These are phyloP conservation scores for Crotalus adamanteus DNA, from an alignment of 2,797 vertebrate genomes.

Conservation along the genomic window DNA sequence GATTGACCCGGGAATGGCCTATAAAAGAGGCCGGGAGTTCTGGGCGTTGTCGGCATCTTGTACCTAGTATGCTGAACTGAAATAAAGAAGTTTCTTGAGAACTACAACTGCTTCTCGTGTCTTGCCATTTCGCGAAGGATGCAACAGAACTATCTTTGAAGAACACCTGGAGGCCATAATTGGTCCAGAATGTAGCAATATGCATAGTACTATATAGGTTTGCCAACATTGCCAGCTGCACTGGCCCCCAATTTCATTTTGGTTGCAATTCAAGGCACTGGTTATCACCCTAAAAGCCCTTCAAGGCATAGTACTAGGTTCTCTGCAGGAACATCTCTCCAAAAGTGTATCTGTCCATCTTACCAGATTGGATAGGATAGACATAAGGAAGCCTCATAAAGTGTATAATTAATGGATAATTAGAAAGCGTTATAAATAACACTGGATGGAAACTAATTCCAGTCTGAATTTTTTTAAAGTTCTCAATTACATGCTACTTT, in stretches of 20 bases:
- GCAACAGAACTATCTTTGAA: background rate
- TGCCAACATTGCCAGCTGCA: background rate
- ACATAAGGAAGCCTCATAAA: background rate
- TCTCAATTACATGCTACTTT: slow-evolving; percentile 46
- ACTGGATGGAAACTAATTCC: slow-evolving; percentile 53
- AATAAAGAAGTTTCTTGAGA: too few relatives aligned
- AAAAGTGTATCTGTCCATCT: background rate
- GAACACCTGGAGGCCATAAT: background rate
- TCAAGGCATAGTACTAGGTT: background rate
- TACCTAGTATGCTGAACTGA: too few relatives aligned
- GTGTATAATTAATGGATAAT: slow-evolving; percentile 23
- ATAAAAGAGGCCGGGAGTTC: too few relatives aligned
- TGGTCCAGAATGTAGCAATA: background rate
- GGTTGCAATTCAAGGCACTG: background rate
- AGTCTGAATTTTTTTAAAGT: slow-evolving; percentile 43
- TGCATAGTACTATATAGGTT: background rate
- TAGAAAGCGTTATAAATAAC: slow-evolving; percentile 5
- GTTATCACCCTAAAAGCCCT: background rate
- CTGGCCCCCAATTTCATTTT: background rate
- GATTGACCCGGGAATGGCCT: too few relatives aligned
- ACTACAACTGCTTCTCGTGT: too few relatives aligned
- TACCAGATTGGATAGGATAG: background rate
- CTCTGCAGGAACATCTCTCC: background rate
- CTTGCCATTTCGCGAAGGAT: too few relatives aligned
- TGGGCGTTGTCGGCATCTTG: too few relatives aligned